Evolutionary conservation across 2,797 vertebrate genomes (phyloP), one percentile per base, ranked within the genome.

Genomic region (Ceryle rudis): DNA sequence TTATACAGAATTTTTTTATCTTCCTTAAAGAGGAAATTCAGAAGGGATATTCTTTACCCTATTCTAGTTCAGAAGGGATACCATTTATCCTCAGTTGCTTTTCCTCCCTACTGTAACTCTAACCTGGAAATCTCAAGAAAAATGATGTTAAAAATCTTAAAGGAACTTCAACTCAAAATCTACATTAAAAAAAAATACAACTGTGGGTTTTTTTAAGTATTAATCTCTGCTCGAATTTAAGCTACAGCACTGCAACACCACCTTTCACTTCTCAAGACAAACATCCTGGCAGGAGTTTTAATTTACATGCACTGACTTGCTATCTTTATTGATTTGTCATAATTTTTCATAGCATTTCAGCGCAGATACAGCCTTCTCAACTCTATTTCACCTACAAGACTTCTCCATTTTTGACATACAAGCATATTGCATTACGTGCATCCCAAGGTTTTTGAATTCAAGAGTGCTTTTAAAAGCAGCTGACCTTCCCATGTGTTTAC

Each of bases 161-260:
- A 86, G 37, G 5, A 81, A 41, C 11, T 77, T 78, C 29, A 86
- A 70, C 20, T 86, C 37, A 69, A 86, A 81, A 84, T 39, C 13
- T 55, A 15, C 3, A 14, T 7, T 52, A 42, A 7, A 9, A 15
- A 15, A 66, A 70, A 44, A 74, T 23, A 47, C 21, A 47, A 8
- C 1, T 10, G 11, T 6, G 11, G 0, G 0, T 1, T 10, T 67
- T 78, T 46, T 19, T 0, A 55, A 69, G 33, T 19, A 17, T 55
- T 86, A 20, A 60, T 51, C 46, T 75, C 23, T 79, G 18, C 28
- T 35, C 62, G 9, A 79, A 81, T 39, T 62, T 83, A 79, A 89
- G 35, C 29, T 84, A n/a, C 19, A 65, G 47, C 2, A 6, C 28
- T 49, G 42, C 20, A 78, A 8, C 51, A 74, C 41, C 23, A 78